Evolutionary conservation across 1,140 invertebrate genomes (phyloP), one percentile per base, ranked within the genome.

Genomic region (Phthorimaea operculella): DNA sequence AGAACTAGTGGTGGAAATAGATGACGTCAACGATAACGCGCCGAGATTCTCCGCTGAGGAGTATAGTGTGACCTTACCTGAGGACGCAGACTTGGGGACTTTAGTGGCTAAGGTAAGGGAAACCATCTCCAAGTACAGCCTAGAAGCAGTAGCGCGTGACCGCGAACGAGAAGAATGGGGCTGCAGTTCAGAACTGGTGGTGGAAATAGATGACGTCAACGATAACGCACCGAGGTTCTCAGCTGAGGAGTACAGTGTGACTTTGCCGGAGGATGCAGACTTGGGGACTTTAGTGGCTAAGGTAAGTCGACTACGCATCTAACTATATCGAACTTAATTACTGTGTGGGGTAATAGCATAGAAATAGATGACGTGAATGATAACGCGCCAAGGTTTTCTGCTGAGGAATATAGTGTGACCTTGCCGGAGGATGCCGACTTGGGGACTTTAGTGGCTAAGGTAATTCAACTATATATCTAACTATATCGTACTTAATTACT

Each of bases 1-100:
- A 1, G 90, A 93, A 73, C 82, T 96, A 18, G 90, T 92, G 64
- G 88, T 96, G 4, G 64, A 88, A 0, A 76, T 94, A 5, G 92
- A 90, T 4, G 96, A 98, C 86, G 83, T 96, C 0, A 96, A 97
- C 76, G 95, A 97, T 69, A 96, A 97, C 83, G 84, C 90, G 9
- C 96, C 96, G 0, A 82, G 88, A 60, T 98, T 98, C 79, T 90
- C 91, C 2, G 88, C 93, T 76, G 83, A 88, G 4, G 87, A 90
- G 11, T 97, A 96, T 77, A 93, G 91, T 58, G 92, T 95, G 7
- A 91, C 92, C 33, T 86, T 98, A 47, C 90, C 92, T 3, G 96
- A 98, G 86, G 94, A 97, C 77, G 92, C 94, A 0, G 91, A 93
- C 71, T 76, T 93, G 15, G 93, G 93, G 5, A 95, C 93, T 1